phyloP scores from a whole-genome alignment of 2,113 vertebrate species.

The Suncus etruscus region DNA sequence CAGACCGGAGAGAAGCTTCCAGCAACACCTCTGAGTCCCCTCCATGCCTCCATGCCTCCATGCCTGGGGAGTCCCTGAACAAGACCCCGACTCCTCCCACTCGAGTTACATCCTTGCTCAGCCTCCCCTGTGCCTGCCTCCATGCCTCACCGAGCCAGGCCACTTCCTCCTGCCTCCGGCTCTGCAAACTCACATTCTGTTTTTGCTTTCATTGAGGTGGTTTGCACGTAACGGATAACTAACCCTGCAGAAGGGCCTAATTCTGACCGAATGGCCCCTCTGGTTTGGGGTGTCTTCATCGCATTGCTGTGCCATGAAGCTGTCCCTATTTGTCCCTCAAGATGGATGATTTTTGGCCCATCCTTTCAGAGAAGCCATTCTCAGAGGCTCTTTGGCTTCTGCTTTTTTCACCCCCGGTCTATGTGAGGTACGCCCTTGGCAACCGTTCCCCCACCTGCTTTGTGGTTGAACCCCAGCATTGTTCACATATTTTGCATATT shows the following conservation, averaged over 20 bases:
- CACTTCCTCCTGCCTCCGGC: no score
- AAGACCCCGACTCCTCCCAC: neutral
- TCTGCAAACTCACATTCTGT: no score
- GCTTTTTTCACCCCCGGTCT: neutral
- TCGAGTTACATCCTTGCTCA: neutral
- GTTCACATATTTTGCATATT: no score
- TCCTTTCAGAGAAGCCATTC: no score
- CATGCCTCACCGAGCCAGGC: neutral
- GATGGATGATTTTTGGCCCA: no score
- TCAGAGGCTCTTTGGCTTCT: no score
- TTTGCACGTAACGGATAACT: neutral
- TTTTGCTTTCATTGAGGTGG: neutral
- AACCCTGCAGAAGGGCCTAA: neutral
- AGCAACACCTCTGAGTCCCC: neutral
- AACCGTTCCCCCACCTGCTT: no score
- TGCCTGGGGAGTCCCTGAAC: neutral
- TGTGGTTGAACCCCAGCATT: no score
- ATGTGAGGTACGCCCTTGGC: no score
- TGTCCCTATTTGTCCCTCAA: neutral
- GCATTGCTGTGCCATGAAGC: fast-evolving
- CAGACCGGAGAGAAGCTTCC: neutral
- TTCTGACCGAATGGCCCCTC: neutral
- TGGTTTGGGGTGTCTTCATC: neutral
- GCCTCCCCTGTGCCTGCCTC: neutral
- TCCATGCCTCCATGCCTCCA: neutral